These are phyloP conservation scores for Anaspis maculata DNA, from an alignment of 2,888 invertebrate genomes.

Conservation along the genomic window DNA sequence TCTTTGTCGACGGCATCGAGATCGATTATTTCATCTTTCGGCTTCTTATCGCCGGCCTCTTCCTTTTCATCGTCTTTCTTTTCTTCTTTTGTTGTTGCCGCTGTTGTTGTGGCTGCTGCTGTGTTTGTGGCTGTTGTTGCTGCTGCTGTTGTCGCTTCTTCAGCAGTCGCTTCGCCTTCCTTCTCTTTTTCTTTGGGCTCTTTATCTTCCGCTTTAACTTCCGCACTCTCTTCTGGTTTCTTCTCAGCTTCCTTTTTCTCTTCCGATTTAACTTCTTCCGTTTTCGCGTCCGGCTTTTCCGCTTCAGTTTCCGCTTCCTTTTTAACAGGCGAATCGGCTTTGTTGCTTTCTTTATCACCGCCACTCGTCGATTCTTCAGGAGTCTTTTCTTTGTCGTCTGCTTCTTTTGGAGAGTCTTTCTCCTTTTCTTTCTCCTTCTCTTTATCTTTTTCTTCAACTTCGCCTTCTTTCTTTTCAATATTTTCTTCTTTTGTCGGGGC, in stretches of 20 bases:
- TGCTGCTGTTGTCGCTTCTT: constrained; percentile 12
- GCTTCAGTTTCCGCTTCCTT: constrained; percentile 26
- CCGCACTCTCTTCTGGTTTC: constrained; percentile 39
- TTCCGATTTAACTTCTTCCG: constrained; percentile 45
- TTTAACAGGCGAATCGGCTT: constrained; percentile 20
- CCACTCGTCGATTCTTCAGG: constrained; percentile 17
- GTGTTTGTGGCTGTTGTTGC: constrained; percentile 39
- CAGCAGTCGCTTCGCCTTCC: constrained; percentile 21
- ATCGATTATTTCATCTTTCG: constrained; percentile 56
- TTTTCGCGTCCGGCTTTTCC: constrained; percentile 48
- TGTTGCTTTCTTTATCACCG: constrained; percentile 13
- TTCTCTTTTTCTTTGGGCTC: constrained; percentile 58
- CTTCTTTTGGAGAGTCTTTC: constrained; percentile 34
- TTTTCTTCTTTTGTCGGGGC: constrained; percentile 47
- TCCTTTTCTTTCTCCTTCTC: constrained; percentile 30
- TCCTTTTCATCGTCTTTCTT: constrained; percentile 22
- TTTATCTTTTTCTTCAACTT: constrained; percentile 22
- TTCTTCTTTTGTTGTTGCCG: constrained; percentile 39
- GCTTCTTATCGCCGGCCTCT: constrained; percentile 37
- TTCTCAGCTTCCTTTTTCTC: constrained; percentile 39
- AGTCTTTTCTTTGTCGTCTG: constrained; percentile 25
- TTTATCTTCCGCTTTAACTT: constrained; percentile 53
- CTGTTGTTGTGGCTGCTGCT: too few relatives aligned
- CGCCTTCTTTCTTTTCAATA: constrained; percentile 29
- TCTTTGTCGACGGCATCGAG: constrained; percentile 49